Base-by-base conservation (phyloP, 2,888 invertebrate genomes). In the Odontomyia ornata region DNA sequence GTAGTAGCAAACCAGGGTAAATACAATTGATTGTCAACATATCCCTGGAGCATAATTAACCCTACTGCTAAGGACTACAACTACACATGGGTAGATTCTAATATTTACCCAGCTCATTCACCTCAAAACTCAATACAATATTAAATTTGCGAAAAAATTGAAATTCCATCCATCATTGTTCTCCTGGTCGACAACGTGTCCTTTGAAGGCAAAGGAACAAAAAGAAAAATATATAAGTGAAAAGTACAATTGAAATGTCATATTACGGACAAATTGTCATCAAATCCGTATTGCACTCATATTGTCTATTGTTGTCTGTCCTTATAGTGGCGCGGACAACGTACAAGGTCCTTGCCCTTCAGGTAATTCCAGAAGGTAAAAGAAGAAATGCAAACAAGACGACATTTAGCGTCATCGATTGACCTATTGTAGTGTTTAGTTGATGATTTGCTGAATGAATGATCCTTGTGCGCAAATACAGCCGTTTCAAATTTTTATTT, bases 201-300 rank as follows among this genome's bases (percentile, higher is more conserved):
- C 47, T 27, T n/a, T n/a, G n/a, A n/a, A 47, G 46, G 21, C 23
- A 2, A 25, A 47, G 46, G 11, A n/a, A 30, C 46, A 46, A 25
- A 5, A 36, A 5, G 36, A 36, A 36, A 36, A 9, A n/a, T n/a
- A n/a, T n/a, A n/a, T n/a, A 5, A 36, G 36, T 36, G 47, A 52
- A 21, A 72, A 56, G 30, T 30, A 78, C 78, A 78, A 78, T 78
- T 78, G 78, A 78, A 78, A 76, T 60, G 78, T 78, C 78, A 78
- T 65, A 76, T 76, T 78, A 73, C 65, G 56, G 73, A 36, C 67
- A 78, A 78, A 78, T 78, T 76, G 78, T 73, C 77, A 77, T 77
- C 73, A 73, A 73, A 73, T 36, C 73, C 73, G 57, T 73, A 73
- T 43, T 73, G 52, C 43, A 73, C 18, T 57, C 73, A 28, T 60